phyloP scores from a whole-genome alignment of 2,888 invertebrate species.

The Ctenicera cuprea region DNA sequence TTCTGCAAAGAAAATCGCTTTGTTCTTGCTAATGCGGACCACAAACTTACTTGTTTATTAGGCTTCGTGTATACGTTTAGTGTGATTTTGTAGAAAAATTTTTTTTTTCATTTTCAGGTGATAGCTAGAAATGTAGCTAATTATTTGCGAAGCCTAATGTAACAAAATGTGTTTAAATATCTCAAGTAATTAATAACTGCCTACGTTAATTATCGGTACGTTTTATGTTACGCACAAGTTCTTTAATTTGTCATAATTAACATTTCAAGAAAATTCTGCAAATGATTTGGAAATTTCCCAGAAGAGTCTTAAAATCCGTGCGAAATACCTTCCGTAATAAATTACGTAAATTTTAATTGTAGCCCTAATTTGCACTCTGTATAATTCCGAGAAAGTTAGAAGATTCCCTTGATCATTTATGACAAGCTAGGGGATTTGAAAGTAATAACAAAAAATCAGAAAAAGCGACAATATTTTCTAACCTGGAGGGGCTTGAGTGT shows the following conservation, averaged over 20 bases:
- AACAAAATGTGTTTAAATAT: too few species aligned
- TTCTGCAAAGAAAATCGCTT: background rate
- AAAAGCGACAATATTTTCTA: constrained; percentile 25
- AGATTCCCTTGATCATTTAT: background rate
- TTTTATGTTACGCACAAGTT: too few species aligned
- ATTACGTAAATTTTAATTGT: constrained; percentile 9
- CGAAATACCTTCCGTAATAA: too few species aligned
- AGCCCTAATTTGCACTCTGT: background rate
- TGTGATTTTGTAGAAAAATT: background rate
- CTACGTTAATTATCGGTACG: background rate
- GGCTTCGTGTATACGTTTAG: background rate
- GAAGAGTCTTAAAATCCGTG: background rate
- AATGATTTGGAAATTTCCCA: background rate
- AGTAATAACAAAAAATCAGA: constrained; percentile 7
- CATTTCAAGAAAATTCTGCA: background rate
- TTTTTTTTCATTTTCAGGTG: too few species aligned
- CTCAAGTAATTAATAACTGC: background rate
- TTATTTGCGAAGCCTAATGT: too few species aligned
- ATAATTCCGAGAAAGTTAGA: background rate
- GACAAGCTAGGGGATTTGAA: constrained; percentile 5
- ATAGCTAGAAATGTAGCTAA: too few species aligned
- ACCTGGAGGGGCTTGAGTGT: constrained; percentile 55
- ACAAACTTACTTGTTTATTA: background rate
- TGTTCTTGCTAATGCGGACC: background rate
- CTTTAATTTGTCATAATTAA: background rate